Conservation (phyloP, 2,113 vertebrate genomes). For the Neodon shergylaensis region DNA sequence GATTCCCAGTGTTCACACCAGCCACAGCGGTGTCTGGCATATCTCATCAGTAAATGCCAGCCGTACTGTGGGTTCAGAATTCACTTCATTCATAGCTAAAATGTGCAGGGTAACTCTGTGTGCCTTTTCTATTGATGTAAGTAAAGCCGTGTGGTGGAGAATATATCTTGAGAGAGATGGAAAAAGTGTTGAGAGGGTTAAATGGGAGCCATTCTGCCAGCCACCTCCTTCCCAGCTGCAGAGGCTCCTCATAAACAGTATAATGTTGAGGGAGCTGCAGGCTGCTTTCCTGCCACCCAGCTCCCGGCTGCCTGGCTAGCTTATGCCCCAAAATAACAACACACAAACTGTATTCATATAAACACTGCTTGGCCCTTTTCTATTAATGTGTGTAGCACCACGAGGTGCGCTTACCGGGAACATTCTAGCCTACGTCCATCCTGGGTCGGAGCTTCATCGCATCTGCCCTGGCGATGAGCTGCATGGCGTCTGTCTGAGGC, state of each 20-base stretch:
- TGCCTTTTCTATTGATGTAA: not conserved
- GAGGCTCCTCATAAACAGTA: not conserved
- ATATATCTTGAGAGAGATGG: not conserved
- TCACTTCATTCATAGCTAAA: slow-evolving; percentile 41
- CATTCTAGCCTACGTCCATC: too few species aligned
- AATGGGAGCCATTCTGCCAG: not conserved
- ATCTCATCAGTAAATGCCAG: not conserved
- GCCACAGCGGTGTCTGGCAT: not conserved
- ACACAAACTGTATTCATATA: too few species aligned
- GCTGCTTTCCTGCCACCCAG: too few species aligned
- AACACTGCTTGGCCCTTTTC: too few species aligned
- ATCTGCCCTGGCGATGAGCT: too few species aligned
- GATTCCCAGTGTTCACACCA: not conserved
- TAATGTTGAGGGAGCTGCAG: not conserved
- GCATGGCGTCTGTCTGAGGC: too few species aligned
- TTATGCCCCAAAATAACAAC: too few species aligned
- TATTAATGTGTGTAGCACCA: too few species aligned
- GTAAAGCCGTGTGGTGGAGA: not conserved
- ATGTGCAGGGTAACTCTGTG: not conserved
- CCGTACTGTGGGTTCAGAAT: not conserved
- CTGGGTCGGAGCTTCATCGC: too few species aligned
- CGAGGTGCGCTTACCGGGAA: too few species aligned
- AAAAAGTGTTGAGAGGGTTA: not conserved
- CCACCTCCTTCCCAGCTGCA: not conserved
- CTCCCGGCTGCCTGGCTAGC: too few species aligned